Conservation (phyloP, 1,140 invertebrate species). For the Caenorhabditis tropicalis region DNA sequence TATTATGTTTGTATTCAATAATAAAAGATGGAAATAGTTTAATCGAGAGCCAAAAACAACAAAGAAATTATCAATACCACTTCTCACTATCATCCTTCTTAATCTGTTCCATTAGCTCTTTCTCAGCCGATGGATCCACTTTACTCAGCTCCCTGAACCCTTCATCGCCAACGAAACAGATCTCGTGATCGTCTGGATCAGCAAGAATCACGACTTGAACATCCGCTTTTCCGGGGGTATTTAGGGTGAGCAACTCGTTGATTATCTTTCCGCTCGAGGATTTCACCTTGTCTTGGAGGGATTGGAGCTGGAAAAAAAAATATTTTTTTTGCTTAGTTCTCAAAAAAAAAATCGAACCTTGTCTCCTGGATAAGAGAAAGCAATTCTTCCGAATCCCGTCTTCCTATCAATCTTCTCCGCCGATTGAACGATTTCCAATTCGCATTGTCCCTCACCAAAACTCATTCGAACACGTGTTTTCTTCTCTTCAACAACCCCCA, state of each 20-base stretch:
- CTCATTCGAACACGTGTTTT: constrained; percentile 50
- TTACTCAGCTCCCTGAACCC: constrained; percentile 87
- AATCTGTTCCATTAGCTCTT: constrained; percentile 83
- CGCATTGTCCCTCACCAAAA: constrained; percentile 61
- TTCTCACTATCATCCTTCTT: constrained; percentile 67
- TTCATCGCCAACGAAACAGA: constrained; percentile 97
- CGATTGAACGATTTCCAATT: constrained; percentile 55
- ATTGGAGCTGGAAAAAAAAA: constrained; percentile 75
- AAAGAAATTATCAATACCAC: no score
- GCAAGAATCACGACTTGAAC: constrained; percentile 93
- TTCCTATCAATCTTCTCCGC: constrained; percentile 80
- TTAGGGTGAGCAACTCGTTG: constrained; percentile 85
- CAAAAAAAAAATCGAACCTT: constrained; percentile 59
- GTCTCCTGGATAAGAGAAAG: constrained; percentile 84
- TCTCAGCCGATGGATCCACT: constrained; percentile 83
- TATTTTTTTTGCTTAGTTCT: background rate
- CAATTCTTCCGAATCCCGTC: constrained; percentile 92
- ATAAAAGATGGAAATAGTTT: no score
- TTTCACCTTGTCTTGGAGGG: constrained; percentile 81
- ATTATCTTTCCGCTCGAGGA: constrained; percentile 81
- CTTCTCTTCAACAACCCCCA: constrained; percentile 58
- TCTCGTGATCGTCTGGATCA: constrained; percentile 96
- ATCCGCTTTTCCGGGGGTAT: constrained; percentile 94
- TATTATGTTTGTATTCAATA: no score
- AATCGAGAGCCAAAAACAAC: no score